Base-by-base conservation (phyloP, 2,888 invertebrate genomes). In the Thereva unica region DNA sequence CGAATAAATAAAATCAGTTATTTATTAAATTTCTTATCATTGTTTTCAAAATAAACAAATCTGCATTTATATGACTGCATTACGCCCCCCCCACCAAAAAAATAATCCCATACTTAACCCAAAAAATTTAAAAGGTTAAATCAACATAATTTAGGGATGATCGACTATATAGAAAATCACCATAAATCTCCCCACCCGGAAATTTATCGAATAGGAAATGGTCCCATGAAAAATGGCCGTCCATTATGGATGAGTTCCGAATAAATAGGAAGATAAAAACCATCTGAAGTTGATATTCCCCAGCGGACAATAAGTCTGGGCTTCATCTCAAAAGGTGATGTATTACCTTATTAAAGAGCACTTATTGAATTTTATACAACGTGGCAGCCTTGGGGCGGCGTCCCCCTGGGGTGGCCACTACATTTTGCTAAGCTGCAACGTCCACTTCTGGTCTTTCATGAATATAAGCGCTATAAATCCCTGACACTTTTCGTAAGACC, bases 321-420 rank as follows among this genome's bases (percentile, higher is more conserved):
- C 57, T 54, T 47, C 64, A 45, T 65, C 54, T 53, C 55, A 64
- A 67, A 53, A 69, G 67, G 69, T 69, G 69, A 69, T 69, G 69
- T 69, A 69, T 69, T 69, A 64, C 67, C 69, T 69, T 67, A 69
- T 69, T 69, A 69, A 69, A 65, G 67, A 61, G 42, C 65, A 69
- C 69, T 67, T 67, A 69, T 69, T 69, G 69, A 69, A 69, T 69
- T 67, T 67, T 67, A 67, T 69, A 69, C 67, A 64, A 61, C 49
- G 49, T 67, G 67, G 53, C 69, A 63, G 49, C 64, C 67, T 52
- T 59, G 57, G 23, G 23, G 23, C 23, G 61, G 50, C 35, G n/a
- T 37, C 23, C 40, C 50, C 41, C 50, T 23, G 50, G 50, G 59
- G 45, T 49, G 50, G 42, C 1, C 47, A 49, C 8, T 10, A 63